These are phyloP conservation scores for Nymphalis urticae DNA, from an alignment of 2,888 invertebrate genomes.

Conservation along the genomic window DNA sequence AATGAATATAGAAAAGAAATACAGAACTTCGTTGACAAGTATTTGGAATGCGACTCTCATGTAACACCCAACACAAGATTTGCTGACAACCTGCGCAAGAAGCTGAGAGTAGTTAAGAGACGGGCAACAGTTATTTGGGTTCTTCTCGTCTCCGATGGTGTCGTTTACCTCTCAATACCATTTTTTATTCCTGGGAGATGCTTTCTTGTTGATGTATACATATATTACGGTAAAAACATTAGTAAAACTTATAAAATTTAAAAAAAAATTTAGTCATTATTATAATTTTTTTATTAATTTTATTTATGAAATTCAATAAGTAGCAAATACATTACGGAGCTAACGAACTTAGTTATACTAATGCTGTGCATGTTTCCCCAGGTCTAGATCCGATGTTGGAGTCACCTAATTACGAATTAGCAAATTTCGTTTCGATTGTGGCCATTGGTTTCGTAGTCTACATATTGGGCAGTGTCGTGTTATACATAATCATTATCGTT, in stretches of 20 bases:
- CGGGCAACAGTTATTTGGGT: slow-evolving; percentile 56
- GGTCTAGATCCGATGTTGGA: slow-evolving; percentile 59
- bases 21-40: slow-evolving; percentile 46
- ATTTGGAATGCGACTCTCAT: slow-evolving; percentile 46
- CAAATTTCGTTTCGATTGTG: slow-evolving; percentile 38
- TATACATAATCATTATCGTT: slow-evolving; percentile 49
- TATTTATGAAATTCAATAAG: no score
- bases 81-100: slow-evolving; percentile 46
- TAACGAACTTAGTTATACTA: not conserved
- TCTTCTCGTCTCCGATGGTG: slow-evolving; percentile 51
- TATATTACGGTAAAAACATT: slow-evolving; percentile 48
- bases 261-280: not conserved
- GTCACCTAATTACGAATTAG: slow-evolving; percentile 59
- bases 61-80: slow-evolving; percentile 49
- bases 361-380: slow-evolving; percentile 34
- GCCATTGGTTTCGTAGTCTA: slow-evolving; percentile 47
- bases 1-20: slow-evolving; percentile 46
- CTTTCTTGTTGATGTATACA: slow-evolving; percentile 48
- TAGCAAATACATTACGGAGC: not conserved
- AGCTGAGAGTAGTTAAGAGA: slow-evolving; percentile 52
- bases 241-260: not conserved
- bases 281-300: no score
- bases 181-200: slow-evolving; percentile 54
- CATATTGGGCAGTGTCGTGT: slow-evolving; percentile 48
- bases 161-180: slow-evolving; percentile 48